Evolutionary conservation across 2,113 vertebrate genomes (phyloP).

Genomic region (Gymnobelideus leadbeateri): DNA sequence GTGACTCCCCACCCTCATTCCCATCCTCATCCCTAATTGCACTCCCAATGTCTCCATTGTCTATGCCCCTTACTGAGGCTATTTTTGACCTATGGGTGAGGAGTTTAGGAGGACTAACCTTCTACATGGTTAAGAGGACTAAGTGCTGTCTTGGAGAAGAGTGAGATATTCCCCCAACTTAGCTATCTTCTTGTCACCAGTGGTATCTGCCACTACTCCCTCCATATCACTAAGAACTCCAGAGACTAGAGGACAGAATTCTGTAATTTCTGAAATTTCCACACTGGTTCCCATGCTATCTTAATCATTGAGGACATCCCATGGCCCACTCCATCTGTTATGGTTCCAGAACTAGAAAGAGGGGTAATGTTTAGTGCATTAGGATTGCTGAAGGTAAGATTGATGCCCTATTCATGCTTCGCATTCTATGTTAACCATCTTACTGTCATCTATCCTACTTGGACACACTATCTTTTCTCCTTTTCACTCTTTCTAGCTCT

Average conservation of each 20-base stretch:
- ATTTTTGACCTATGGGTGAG: neutral
- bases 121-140: neutral
- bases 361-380: neutral
- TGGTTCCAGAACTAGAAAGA: neutral
- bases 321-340: neutral
- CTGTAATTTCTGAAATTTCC: neutral
- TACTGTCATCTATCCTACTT: neutral
- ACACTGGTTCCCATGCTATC: neutral
- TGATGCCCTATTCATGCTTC: neutral
- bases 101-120: neutral
- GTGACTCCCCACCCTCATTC: neutral
- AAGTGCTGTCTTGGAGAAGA: neutral
- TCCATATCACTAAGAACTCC: neutral
- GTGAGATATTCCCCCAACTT: too few relatives aligned
- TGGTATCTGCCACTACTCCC: neutral
- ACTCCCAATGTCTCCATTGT: neutral
- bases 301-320: neutral
- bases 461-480: neutral
- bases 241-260: neutral
- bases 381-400: neutral
- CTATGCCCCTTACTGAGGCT: neutral
- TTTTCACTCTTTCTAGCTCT: neutral
- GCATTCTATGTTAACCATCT: neutral
- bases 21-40: neutral
- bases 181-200: neutral